Base-by-base conservation (phyloP, 2,797 vertebrate genomes). In the Echeneis naucrates region DNA sequence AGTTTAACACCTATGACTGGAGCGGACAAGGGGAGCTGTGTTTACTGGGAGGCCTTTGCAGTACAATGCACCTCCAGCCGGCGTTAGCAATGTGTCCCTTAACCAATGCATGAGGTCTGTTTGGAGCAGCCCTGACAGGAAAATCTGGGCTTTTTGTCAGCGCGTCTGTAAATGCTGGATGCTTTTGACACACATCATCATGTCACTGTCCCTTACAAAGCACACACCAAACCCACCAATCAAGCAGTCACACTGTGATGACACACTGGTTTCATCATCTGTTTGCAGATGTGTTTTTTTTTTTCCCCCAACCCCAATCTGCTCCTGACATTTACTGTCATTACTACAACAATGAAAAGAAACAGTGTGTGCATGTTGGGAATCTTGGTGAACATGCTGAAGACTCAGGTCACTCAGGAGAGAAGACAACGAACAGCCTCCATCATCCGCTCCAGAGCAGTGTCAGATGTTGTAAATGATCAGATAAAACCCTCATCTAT, bases 401-500 rank as follows among this genome's bases (percentile, higher is more conserved):
- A 78, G 24, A 37, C 63, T 40, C 27, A 48, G 77, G 68, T 77
- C 63, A 67, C 68, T 67, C 59, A 67, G 44, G 63, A 70, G 27
- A 45, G 65, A 61, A 32, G 52, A 26, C 30, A 65, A 78, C 55
- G 32, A 57, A 60, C 78, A 52, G 40, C 8, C 23, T 38, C 48
- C 32, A 40, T 37, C 48, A 33, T 67, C 57, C 14, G 55, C 26
- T 5, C 9, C 4, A 6, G 23, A 21, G 9, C 21, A n/a, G 40
- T 9, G 9, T 21, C 9, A 23, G 21, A 23, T 52, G 54, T 37
- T 64, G 55, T 52, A 61, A 63, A 66, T 60, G 72, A 82, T 73
- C 37, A 13, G 63, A 85, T 61, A 60, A 81, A 83, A 81, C 54
- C 73, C 38, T 50, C 52, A 60, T 72, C 38, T 33, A 11, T 66